These are phyloP conservation scores for Drosophila equinoxialis DNA, from an alignment of 1,140 invertebrate genomes.

Conservation along the genomic window DNA sequence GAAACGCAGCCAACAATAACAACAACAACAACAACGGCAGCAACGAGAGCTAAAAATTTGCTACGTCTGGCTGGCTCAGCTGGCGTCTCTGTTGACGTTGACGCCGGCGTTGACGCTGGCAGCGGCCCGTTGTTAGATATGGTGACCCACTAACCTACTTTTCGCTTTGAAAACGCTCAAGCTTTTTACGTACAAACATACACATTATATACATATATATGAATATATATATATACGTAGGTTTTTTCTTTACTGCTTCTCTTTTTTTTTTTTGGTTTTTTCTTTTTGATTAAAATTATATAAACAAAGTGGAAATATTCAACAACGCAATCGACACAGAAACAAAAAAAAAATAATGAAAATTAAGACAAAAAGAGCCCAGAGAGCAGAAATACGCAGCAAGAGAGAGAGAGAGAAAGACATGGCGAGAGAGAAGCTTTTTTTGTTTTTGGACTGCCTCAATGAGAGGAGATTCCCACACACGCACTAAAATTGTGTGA, in stretches of 20 bases:
- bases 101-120: conserved; percentile 32
- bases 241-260: conserved; percentile 51
- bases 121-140: conserved; percentile 78
- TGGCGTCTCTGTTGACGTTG: conserved; percentile 36
- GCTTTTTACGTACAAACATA: conserved; percentile 57
- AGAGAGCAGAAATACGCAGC: not conserved
- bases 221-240: conserved; percentile 18
- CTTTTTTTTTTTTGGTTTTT: conserved; percentile 34
- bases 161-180: conserved; percentile 69
- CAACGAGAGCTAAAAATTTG: conserved; percentile 45
- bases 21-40: conserved; percentile 29
- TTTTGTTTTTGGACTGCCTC: conserved; percentile 50
- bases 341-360: conserved; percentile 73
- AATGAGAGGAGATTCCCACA: conserved; percentile 60
- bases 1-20: conserved; percentile 20
- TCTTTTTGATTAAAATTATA: conserved; percentile 80
- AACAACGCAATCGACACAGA: conserved; percentile 80
- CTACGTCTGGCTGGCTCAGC: conserved; percentile 56
- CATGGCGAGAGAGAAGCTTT: conserved; percentile 44
- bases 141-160: conserved; percentile 83
- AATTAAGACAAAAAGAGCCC: conserved; percentile 58
- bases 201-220: conserved; percentile 21
- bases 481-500: conserved; percentile 47
- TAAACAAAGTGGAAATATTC: conserved; percentile 82
- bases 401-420: conserved; percentile 25